phyloP scores from a whole-genome alignment of 2,797 vertebrate species.

The Linurgus olivaceus region DNA sequence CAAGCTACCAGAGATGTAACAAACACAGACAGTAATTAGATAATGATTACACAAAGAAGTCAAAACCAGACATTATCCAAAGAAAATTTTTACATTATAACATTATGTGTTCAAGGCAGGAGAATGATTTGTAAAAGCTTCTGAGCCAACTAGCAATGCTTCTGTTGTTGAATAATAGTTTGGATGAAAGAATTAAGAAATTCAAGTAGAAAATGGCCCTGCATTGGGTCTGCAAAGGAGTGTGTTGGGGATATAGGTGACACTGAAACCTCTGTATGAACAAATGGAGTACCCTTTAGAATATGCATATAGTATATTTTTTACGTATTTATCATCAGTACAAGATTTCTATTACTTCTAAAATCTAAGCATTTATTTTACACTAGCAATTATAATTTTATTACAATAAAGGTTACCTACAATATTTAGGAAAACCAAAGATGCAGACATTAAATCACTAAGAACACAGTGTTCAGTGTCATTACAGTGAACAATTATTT shows the following conservation, averaged over 20 bases:
- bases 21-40: neutral
- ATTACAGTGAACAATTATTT: neutral
- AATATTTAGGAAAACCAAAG: neutral
- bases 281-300: neutral
- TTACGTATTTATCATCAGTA: neutral
- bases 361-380: neutral
- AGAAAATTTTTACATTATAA: neutral
- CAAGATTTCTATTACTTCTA: neutral
- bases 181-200: neutral
- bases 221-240: neutral
- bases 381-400: neutral
- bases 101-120: neutral
- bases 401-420: neutral
- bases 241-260: neutral
- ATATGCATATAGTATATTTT: neutral
- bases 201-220: neutral
- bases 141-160: neutral
- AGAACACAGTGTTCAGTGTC: neutral
- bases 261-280: neutral
- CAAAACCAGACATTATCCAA: neutral
- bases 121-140: neutral
- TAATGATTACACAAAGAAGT: constrained; percentile 3
- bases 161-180: neutral
- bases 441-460: neutral
- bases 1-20: neutral